These are phyloP conservation scores for Limnephilus auricula DNA, from an alignment of 2,888 invertebrate species.

Conservation along the genomic window DNA sequence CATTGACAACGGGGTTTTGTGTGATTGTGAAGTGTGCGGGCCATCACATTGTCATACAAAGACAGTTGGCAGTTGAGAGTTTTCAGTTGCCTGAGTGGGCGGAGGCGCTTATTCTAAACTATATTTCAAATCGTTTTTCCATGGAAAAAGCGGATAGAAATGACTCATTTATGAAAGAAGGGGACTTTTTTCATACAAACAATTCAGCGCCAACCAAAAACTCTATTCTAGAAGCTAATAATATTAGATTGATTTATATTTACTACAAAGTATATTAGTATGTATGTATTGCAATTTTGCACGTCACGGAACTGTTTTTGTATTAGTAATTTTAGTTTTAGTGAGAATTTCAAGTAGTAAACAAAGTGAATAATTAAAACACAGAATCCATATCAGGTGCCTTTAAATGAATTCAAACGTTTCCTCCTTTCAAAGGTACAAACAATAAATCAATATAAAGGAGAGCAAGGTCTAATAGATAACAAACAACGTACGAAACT, in stretches of 20 bases:
- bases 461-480: not conserved
- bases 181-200: not conserved
- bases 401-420: not conserved
- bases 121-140: not conserved
- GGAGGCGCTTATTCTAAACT: too few relatives aligned
- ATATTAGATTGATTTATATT: too few relatives aligned
- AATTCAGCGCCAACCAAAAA: not conserved
- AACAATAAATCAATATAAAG: not conserved
- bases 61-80: too few relatives aligned
- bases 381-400: too few relatives aligned
- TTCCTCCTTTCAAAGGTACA: not conserved
- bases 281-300: not conserved
- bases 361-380: not conserved
- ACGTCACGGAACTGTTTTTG: not conserved
- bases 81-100: too few relatives aligned
- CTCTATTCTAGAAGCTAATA: not conserved
- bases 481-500: not conserved
- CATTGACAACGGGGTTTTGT: too few relatives aligned
- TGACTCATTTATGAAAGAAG: not conserved
- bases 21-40: too few relatives aligned
- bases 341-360: not conserved
- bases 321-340: not conserved
- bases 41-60: too few relatives aligned
- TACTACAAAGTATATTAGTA: not conserved
- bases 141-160: not conserved